A percentile compares a stretch with the other conserved stretches of the same genome.
These are phyloP conservation scores for Orchesellides sinensis DNA, from an alignment of 2,888 invertebrate genomes.

Conservation along the genomic window DNA sequence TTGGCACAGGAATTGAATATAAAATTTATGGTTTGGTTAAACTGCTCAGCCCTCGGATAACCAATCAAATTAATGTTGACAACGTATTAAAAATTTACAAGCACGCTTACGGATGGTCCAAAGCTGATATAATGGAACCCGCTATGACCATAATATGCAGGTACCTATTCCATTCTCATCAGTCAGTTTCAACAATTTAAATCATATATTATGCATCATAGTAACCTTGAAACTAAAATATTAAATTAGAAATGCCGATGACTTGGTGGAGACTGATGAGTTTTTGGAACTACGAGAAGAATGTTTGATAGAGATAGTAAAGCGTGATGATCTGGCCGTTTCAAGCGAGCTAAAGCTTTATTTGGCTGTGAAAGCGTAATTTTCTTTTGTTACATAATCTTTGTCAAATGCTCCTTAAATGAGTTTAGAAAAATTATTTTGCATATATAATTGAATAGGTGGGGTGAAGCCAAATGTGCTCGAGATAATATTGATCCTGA, in stretches of 20 bases:
- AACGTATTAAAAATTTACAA: constrained; percentile 6
- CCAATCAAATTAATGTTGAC: background rate
- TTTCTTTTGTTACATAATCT: background rate
- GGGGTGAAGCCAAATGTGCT: constrained; percentile 7
- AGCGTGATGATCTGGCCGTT: background rate
- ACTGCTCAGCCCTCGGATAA: background rate
- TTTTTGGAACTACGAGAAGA: background rate
- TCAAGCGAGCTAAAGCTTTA: background rate
- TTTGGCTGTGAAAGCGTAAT: background rate
- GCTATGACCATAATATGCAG: constrained; percentile 7
- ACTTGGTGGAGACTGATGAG: background rate
- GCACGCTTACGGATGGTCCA: background rate
- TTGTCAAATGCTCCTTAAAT: background rate
- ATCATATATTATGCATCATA: background rate
- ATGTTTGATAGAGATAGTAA: background rate
- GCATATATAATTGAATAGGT: background rate
- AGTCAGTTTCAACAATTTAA: background rate
- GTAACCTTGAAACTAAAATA: background rate
- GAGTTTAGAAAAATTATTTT: background rate
- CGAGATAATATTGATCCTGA: background rate
- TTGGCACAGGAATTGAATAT: background rate
- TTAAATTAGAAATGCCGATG: background rate
- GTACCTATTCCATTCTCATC: background rate
- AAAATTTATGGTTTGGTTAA: background rate
- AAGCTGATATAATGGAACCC: background rate